Base-by-base conservation (phyloP, 2,888 invertebrate genomes). In the Apoderus coryli region DNA sequence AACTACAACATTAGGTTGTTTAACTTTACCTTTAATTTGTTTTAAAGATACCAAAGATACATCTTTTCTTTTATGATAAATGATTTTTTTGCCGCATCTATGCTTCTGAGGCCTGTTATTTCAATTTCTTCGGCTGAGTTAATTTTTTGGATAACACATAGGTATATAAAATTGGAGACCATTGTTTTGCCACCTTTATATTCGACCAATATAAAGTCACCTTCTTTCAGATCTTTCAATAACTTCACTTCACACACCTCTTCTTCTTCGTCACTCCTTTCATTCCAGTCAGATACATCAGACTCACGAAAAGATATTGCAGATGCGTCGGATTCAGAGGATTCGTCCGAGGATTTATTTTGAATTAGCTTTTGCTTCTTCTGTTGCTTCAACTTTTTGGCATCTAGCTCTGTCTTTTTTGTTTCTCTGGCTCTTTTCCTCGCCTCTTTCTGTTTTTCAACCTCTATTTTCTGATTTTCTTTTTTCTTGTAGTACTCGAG, bases 211-310 rank as follows among this genome's bases (percentile, higher is more conserved):
- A 19, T n/a, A 19, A 7, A 19, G 19, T 19, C n/a, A 6, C 19
- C 19, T 19, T 7, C n/a, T 19, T 19, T 19, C n/a, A 19, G n/a
- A 19, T 19, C 19, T 19, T 19, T n/a, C n/a, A 19, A 7, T 6
- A n/a, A 19, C 6, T n/a, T 19, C 6, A 19, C 19, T 19, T 19
- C n/a, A 7, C 7, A 6, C 6, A 19, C 19, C n/a, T 19, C 7
- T 19, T 19, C 19, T 19, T 19, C 19, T n/a, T 19, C 19, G n/a
- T 19, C 19, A 19, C 19, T n/a, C n/a, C n/a, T 19, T 19, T 19
- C 19, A 19, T 19, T n/a, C n/a, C n/a, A n/a, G n/a, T n/a, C n/a
- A n/a, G n/a, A n/a, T n/a, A n/a, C n/a, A n/a, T n/a, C n/a, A n/a
- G n/a, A n/a, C n/a, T n/a, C n/a, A n/a, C n/a, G n/a, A n/a, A n/a